Conservation (phyloP, 2,888 invertebrate species). For the Protophormia terraenovae region DNA sequence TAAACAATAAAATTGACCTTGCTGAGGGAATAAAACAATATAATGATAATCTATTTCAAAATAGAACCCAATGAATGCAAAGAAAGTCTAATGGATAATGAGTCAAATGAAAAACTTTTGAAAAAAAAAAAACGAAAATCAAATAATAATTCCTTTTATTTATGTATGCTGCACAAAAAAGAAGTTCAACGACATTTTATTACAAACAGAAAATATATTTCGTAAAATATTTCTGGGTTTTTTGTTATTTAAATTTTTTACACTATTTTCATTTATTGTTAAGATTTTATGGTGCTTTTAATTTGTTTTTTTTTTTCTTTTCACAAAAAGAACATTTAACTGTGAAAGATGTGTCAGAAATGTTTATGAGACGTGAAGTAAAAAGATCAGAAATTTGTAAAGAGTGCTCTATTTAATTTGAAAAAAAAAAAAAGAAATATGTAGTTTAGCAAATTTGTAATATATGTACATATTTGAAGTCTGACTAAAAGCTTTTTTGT, state of each 20-base stretch:
- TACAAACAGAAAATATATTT: background rate
- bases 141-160: conserved; percentile 51
- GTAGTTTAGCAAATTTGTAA: too few species aligned
- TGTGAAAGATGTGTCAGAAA: background rate
- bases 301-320: too few species aligned
- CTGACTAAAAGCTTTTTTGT: too few species aligned
- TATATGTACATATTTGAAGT: too few species aligned
- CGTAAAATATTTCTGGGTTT: too few species aligned
- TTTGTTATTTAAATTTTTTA: too few species aligned
- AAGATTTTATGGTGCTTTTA: conserved; percentile 1
- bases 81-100: too few species aligned
- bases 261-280: background rate
- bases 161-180: conserved; percentile 1
- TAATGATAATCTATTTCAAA: conserved; percentile 7
- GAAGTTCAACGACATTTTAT: conserved; percentile 62
- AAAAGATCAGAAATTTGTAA: background rate
- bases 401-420: too few species aligned
- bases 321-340: background rate
- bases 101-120: background rate
- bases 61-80: conserved; percentile 22
- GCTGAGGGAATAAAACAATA: conserved; percentile 14
- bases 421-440: too few species aligned
- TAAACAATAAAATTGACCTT: conserved; percentile 63
- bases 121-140: background rate
- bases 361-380: background rate